A percentile compares a stretch with the other conserved stretches of the same genome.
phyloP scores from a whole-genome alignment of 2,113 vertebrate genomes.

The Bujurquina vittata region DNA sequence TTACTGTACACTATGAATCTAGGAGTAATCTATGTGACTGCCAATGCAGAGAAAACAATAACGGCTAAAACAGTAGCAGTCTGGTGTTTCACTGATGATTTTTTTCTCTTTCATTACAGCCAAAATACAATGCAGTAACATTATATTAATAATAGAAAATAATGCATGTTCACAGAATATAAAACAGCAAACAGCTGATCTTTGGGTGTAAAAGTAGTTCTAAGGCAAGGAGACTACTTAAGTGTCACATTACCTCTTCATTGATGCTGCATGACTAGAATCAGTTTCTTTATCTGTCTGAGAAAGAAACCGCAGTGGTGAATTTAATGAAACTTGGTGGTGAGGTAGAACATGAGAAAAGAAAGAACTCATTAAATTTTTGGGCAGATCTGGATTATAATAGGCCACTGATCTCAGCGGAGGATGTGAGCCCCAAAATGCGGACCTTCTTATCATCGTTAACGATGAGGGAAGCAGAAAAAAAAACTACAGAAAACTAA shows the following conservation, averaged over 20 bases:
- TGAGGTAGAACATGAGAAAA: not conserved
- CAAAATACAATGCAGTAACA: not conserved
- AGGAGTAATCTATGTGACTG: not conserved
- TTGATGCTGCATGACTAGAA: not conserved
- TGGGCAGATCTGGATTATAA: not conserved
- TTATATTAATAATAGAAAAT: not conserved
- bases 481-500: conserved; percentile 32
- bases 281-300: not conserved
- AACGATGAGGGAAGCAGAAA: conserved; percentile 23
- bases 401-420: not conserved
- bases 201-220: not conserved
- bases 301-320: not conserved
- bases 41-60: not conserved
- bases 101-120: not conserved
- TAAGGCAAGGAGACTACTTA: not conserved
- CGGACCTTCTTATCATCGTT: conserved; percentile 48
- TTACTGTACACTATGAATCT: not conserved
- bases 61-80: not conserved
- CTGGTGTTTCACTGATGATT: too few relatives aligned
- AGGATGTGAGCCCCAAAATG: not conserved
- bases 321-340: conserved; percentile 7
- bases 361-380: conserved; percentile 6
- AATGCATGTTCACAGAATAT: too few relatives aligned
- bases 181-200: not conserved
- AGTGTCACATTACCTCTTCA: not conserved